phyloP scores from a whole-genome alignment of 2,888 invertebrate genomes.

The Alloscopus bannaensis region DNA sequence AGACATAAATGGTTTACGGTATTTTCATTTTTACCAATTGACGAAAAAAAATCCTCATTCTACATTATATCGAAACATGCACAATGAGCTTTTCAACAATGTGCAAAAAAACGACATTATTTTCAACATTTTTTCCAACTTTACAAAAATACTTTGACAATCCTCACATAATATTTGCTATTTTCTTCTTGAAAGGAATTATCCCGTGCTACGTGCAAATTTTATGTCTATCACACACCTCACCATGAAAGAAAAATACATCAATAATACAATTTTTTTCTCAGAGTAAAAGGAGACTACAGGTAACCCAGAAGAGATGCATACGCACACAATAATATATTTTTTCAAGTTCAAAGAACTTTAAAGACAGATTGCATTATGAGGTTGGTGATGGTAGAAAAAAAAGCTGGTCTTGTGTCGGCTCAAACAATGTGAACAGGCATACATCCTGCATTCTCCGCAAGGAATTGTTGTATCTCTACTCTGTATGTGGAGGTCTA shows the following conservation, averaged over 20 bases:
- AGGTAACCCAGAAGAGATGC: slow-evolving; percentile 9
- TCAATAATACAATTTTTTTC: slow-evolving; percentile 18
- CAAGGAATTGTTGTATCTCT: slow-evolving; percentile 15
- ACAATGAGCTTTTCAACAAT: not conserved
- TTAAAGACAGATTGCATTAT: slow-evolving; percentile 61
- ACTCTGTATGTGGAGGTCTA: slow-evolving; percentile 24
- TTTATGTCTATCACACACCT: slow-evolving; percentile 30
- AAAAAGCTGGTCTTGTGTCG: slow-evolving; percentile 32
- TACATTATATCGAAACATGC: not conserved
- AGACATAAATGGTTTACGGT: no score
- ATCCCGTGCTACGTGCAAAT: slow-evolving; percentile 14
- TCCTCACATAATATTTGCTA: no score
- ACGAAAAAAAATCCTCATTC: not conserved
- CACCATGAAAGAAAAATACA: slow-evolving; percentile 25
- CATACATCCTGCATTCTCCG: not conserved
- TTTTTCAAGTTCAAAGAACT: slow-evolving; percentile 65
- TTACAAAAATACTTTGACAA: slow-evolving; percentile 12
- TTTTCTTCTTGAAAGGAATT: no score
- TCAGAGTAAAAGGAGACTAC: slow-evolving; percentile 4
- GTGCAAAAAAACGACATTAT: slow-evolving; percentile 5
- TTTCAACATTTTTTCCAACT: slow-evolving; percentile 21
- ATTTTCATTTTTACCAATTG: no score
- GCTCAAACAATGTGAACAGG: not conserved
- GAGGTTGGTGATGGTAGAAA: slow-evolving; percentile 28
- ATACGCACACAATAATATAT: slow-evolving; percentile 30